Base-by-base conservation (phyloP, 2,113 vertebrate species). In the Trematomus loennbergii region DNA sequence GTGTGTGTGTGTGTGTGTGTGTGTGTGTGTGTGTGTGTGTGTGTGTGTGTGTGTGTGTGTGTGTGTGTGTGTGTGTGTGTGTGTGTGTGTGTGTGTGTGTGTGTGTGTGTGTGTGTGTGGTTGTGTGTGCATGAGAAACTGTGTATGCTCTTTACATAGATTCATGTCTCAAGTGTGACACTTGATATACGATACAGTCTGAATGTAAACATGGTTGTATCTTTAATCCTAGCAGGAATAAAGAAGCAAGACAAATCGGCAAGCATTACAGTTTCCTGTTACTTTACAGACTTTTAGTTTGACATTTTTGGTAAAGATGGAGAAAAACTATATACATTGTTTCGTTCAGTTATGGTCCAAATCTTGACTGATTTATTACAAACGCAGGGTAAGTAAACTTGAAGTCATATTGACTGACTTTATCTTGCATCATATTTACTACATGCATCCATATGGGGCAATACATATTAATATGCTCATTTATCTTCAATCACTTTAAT, bases 181-280 rank as follows among this genome's bases (percentile, higher is more conserved):
- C 20, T 57, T 54, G 60, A 22, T 20, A 62, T 12, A 16, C 7
- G 11, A 40, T 25, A n/a, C 58, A 62, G 40, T 17, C 18, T 36
- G 50, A 55, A 64, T 59, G 20, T 18, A 36, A 49, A 50, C 61
- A 50, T 25, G 49, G 12, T 25, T 68, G 40, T 61, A 45, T 58
- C 50, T 59, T 17, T 33, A 53, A 45, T 61, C 48, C 53, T 17
- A 74, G n/a, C 17, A 17, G 36, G 25, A 74, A 70, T 53, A 36
- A 50, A 18, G 36, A 64, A 11, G 13, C 59, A 64, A 25, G 25
- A 25, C 25, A 25, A 25, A 25, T 25, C 25, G 25, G 25, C 25
- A 25, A 25, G 25, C 25, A 25, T 25, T 25, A 25, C 25, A 25
- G 25, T 25, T 25, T 25, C 25, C 25, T 25, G 25, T 3, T 25